phyloP scores from a whole-genome alignment of 2,113 vertebrate genomes.

The Oncorhynchus kisutch region DNA sequence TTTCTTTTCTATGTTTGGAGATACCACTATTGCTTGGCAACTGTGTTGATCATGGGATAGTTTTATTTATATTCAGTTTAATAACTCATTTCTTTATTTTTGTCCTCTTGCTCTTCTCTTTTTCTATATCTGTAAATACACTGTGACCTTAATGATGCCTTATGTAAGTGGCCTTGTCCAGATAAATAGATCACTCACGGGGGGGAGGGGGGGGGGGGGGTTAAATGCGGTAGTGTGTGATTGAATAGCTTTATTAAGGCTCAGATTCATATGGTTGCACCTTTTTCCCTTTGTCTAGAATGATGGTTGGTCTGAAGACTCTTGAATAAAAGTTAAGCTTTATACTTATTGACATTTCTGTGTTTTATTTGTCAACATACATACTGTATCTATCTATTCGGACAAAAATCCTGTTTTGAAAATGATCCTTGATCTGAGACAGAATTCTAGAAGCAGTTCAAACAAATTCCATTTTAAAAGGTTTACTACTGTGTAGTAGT shows the following conservation, averaged over 20 bases:
- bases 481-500: constrained; percentile 70
- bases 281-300: constrained; percentile 44
- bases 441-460: constrained; percentile 42
- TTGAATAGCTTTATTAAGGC: constrained; percentile 88
- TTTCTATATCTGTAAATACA: constrained; percentile 95
- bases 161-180: constrained; percentile 92
- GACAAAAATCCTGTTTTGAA: constrained; percentile 15
- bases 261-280: constrained; percentile 86
- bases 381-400: constrained; percentile 6
- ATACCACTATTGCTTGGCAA: constrained; percentile 92
- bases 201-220: constrained; percentile 72
- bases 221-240: constrained; percentile 81
- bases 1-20: constrained; percentile 72
- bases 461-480: constrained; percentile 26
- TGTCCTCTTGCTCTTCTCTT: constrained; percentile 70
- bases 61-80: constrained; percentile 79
- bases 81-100: constrained; percentile 67
- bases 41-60: constrained; percentile 85
- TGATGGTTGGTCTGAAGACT: constrained; percentile 34
- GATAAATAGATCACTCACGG: constrained; percentile 57
- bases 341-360: constrained; percentile 44
- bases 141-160: constrained; percentile 99
- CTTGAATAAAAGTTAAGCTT: constrained; percentile 51
- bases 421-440: constrained; percentile 36
- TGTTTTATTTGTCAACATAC: constrained; percentile 32